Evolutionary conservation across 2,113 vertebrate species (phyloP).

Genomic region (Atherinomorus stipes): DNA sequence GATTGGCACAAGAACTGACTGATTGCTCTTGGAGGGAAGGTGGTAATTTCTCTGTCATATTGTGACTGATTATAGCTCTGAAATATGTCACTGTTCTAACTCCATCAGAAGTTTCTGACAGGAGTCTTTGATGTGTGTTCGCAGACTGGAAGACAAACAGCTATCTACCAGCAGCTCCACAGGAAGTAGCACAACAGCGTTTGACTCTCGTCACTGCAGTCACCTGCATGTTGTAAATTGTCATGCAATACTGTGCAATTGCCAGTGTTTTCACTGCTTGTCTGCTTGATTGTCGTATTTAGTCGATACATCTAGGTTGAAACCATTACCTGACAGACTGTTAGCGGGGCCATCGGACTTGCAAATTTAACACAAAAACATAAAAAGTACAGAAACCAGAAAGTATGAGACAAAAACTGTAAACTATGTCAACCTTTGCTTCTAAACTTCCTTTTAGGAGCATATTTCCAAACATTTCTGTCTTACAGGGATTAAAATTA

Average conservation of each 20-base stretch:
- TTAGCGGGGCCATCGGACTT: neutral
- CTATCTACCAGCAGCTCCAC: slow-evolving; percentile 54
- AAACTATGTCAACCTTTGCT: neutral
- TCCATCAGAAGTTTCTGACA: slow-evolving; percentile 77
- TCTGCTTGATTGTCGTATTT: slow-evolving; percentile 31
- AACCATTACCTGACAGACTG: slow-evolving; percentile 22
- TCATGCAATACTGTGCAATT: slow-evolving; percentile 1
- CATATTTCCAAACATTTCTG: slow-evolving; percentile 28
- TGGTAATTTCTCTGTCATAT: slow-evolving; percentile 80
- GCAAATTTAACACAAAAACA: slow-evolving; percentile 3
- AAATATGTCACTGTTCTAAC: slow-evolving; percentile 76
- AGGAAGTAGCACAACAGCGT: slow-evolving; percentile 40
- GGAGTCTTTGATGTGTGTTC: slow-evolving; percentile 63
- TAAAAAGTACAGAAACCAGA: neutral
- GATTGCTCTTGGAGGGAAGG: slow-evolving; percentile 76
- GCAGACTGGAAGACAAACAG: slow-evolving; percentile 46
- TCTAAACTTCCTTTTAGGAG: slow-evolving; percentile 22
- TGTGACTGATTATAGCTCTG: slow-evolving; percentile 79
- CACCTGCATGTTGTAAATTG: slow-evolving; percentile 25
- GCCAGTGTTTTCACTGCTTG: slow-evolving; percentile 21
- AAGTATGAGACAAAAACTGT: slow-evolving; percentile 12
- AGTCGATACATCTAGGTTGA: neutral
- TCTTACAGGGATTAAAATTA: slow-evolving; percentile 11
- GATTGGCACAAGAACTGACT: slow-evolving; percentile 75
- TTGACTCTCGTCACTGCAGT: slow-evolving; percentile 1